These are phyloP conservation scores for Lamellibrachia satsuma DNA, from an alignment of 2,888 invertebrate genomes.

Conservation along the genomic window DNA sequence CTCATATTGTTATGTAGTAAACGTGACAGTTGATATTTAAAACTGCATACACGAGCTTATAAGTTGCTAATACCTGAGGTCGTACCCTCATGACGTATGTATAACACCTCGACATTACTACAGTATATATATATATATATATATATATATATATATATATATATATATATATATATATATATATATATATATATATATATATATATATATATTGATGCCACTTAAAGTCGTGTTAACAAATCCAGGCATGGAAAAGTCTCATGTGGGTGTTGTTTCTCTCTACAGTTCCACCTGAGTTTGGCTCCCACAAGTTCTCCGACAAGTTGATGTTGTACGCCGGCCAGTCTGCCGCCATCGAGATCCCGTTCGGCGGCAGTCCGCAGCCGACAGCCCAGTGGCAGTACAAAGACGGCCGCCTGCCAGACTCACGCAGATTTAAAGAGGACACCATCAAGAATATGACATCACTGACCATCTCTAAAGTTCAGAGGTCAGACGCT, in stretches of 20 bases:
- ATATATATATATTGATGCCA: background rate
- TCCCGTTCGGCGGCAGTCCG: constrained; percentile 43
- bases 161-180: background rate
- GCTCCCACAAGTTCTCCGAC: constrained; percentile 31
- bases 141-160: background rate
- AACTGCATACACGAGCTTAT: background rate
- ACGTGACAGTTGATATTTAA: background rate
- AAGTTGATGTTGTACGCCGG: constrained; percentile 40
- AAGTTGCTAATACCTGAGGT: background rate
- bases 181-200: background rate
- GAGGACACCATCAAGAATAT: constrained; percentile 33
- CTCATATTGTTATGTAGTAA: background rate
- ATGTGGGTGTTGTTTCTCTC: background rate
- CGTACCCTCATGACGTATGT: too few species aligned
- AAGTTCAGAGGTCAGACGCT: constrained; percentile 52
- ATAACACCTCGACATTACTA: too few species aligned
- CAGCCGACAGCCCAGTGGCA: constrained; percentile 43
- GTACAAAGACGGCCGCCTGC: constrained; percentile 38
- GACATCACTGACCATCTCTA: constrained; percentile 35
- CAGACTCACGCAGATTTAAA: constrained; percentile 33
- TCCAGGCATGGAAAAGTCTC: background rate
- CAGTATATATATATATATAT: background rate
- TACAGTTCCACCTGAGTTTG: constrained; percentile 33
- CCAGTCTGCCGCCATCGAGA: constrained; percentile 40
- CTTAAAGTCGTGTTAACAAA: background rate